Evolutionary conservation across 2,797 vertebrate genomes (phyloP).

Genomic region (Telmatherina bonti): DNA sequence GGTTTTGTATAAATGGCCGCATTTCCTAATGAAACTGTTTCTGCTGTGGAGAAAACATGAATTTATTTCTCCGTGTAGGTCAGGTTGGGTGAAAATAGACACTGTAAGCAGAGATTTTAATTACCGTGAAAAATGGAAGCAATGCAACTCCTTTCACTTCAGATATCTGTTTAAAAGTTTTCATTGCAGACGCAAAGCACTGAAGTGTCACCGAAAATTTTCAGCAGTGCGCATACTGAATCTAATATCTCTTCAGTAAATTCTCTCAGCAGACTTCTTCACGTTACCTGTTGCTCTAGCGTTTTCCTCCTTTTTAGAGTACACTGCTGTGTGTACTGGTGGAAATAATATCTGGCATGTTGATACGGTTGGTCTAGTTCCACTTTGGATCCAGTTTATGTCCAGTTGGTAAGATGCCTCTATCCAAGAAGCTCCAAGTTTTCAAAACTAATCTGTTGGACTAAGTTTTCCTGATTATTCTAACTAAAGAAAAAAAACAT

Average conservation of each 20-base stretch:
- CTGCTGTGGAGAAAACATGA: neutral
- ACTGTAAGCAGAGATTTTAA: neutral
- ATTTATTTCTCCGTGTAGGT: neutral
- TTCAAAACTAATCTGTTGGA: conserved; percentile 14
- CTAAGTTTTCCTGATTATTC: conserved; percentile 7
- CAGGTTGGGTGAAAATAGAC: neutral
- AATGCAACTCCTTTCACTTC: neutral
- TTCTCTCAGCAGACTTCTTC: neutral
- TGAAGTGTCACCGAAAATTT: too few relatives aligned
- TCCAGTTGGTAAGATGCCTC: conserved; percentile 13
- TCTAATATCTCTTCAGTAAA: neutral
- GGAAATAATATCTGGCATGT: conserved; percentile 1
- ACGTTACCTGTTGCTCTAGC: neutral
- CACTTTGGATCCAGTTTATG: too few relatives aligned
- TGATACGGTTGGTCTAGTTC: neutral
- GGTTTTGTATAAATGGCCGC: neutral
- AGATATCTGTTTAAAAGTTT: neutral
- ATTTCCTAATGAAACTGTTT: neutral
- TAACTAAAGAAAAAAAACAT: conserved; percentile 1
- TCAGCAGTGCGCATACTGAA: neutral
- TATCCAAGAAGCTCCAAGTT: conserved; percentile 10
- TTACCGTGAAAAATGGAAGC: neutral
- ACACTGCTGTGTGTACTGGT: neutral
- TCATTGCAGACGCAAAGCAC: neutral
- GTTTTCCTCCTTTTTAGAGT: neutral